Percentiles rank a stretch among this genome's conserved stretches.
Conservation (phyloP, 2,797 vertebrate species). For the Rhyacichthys aspro region DNA sequence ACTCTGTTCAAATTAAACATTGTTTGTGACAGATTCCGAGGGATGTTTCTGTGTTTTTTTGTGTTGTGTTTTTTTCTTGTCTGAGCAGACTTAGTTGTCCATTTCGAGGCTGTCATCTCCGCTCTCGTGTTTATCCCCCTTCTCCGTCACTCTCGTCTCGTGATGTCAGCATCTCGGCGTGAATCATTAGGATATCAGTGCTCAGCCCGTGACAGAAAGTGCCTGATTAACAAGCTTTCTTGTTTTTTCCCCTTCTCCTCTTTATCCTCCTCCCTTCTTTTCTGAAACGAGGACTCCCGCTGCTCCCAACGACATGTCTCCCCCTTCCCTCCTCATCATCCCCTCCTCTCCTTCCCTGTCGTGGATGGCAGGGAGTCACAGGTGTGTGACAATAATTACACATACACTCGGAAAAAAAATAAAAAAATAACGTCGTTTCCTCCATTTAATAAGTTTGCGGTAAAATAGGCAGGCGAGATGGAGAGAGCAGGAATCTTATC, state of each 20-base stretch:
- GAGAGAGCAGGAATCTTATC: slow-evolving; percentile 89
- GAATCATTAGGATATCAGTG: slow-evolving; percentile 83
- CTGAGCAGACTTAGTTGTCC: slow-evolving; percentile 59
- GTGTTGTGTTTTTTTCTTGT: slow-evolving; percentile 35
- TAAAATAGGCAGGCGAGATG: slow-evolving; percentile 89
- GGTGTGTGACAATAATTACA: slow-evolving; percentile 98
- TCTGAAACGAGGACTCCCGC: slow-evolving; percentile 80
- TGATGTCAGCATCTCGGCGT: slow-evolving; percentile 76
- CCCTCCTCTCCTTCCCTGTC: slow-evolving; percentile 74
- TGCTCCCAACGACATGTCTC: slow-evolving; percentile 77
- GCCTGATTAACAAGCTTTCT: slow-evolving; percentile 81
- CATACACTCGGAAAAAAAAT: slow-evolving; percentile 85
- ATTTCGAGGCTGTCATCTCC: slow-evolving; percentile 55
- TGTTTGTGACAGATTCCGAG: slow-evolving; percentile 66
- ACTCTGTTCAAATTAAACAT: slow-evolving; percentile 70
- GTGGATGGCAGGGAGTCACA: slow-evolving; percentile 90
- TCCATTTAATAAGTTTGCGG: slow-evolving; percentile 98
- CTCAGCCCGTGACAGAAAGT: slow-evolving; percentile 80
- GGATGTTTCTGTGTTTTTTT: slow-evolving; percentile 48
- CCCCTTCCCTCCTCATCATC: slow-evolving; percentile 61
- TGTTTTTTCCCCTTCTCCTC: slow-evolving; percentile 70
- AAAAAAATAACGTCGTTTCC: slow-evolving; percentile 89
- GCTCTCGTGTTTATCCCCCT: slow-evolving; percentile 34
- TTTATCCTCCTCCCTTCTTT: slow-evolving; percentile 66
- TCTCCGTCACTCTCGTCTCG: slow-evolving; percentile 58